Evolutionary conservation across 2,888 invertebrate genomes (phyloP).

Genomic region (Lasioglossum leucozonium): DNA sequence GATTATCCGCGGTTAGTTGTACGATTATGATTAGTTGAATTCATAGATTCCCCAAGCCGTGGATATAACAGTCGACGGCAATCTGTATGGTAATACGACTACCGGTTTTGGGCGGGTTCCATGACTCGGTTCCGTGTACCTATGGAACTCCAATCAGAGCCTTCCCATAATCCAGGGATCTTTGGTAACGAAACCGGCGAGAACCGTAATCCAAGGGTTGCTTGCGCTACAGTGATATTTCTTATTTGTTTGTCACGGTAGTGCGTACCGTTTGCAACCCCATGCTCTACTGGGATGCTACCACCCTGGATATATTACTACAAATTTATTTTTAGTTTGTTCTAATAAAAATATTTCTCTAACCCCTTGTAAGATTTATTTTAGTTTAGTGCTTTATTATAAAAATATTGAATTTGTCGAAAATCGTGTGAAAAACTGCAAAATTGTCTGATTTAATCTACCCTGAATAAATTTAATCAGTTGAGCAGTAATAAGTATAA

Average conservation of each 20-base stretch:
- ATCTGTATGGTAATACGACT: constrained; percentile 80
- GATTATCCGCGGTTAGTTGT: constrained; percentile 61
- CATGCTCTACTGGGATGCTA: neutral
- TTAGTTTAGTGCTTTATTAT: too few relatives aligned
- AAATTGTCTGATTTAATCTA: too few relatives aligned
- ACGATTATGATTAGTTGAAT: constrained; percentile 69
- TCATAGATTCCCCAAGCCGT: constrained; percentile 65
- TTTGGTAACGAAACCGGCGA: constrained; percentile 50
- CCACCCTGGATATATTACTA: neutral
- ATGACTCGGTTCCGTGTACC: constrained; percentile 69
- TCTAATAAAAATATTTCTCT: neutral
- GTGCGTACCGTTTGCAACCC: neutral
- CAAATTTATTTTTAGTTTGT: neutral
- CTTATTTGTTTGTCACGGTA: constrained; percentile 40
- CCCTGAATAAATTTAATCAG: too few relatives aligned
- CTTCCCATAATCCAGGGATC: constrained; percentile 68
- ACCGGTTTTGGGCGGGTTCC: constrained; percentile 78
- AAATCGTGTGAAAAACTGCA: too few relatives aligned
- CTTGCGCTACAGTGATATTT: constrained; percentile 53
- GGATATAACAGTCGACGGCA: constrained; percentile 71
- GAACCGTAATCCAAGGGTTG: constrained; percentile 63
- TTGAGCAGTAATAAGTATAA: too few relatives aligned
- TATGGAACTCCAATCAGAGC: constrained; percentile 68
- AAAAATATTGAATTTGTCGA: too few relatives aligned
- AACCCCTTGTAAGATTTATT: too few relatives aligned